phyloP scores from a whole-genome alignment of 2,113 vertebrate genomes.

The Mola mola region DNA sequence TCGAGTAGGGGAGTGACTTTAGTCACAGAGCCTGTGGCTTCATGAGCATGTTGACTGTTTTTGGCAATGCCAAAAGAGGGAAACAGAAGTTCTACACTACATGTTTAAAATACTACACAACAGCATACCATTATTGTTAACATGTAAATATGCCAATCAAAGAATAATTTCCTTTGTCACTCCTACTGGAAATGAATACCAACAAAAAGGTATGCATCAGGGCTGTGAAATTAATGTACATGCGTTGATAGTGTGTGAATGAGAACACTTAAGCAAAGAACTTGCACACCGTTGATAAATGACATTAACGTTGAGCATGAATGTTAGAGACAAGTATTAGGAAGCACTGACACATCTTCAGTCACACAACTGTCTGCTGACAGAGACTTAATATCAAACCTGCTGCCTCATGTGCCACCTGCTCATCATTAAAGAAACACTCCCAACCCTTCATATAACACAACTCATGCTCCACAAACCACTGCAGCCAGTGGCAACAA shows the following conservation, averaged over 20 bases:
- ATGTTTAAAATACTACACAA: not conserved
- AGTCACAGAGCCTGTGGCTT: too few species aligned
- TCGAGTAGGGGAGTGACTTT: too few species aligned
- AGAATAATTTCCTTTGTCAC: too few species aligned
- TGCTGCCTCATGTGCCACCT: constrained; percentile 38
- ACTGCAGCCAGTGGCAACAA: not conserved
- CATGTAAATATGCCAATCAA: not conserved
- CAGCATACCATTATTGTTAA: too few species aligned
- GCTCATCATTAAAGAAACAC: constrained; percentile 9
- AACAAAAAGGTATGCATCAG: too few species aligned
- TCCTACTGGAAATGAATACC: too few species aligned
- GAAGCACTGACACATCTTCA: constrained; percentile 25
- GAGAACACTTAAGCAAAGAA: too few species aligned
- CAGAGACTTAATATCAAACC: constrained; percentile 57
- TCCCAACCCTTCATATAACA: not conserved
- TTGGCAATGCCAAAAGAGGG: not conserved
- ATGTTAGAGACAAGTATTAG: constrained; percentile 8
- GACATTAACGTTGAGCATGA: constrained; percentile 1
- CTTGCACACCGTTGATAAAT: too few species aligned
- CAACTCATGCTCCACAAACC: not conserved
- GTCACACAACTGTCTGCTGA: constrained; percentile 31
- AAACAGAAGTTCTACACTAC: not conserved
- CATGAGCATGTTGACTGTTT: too few species aligned
- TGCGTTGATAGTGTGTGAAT: too few species aligned
- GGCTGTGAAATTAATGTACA: too few species aligned